Conservation (phyloP, 2,797 vertebrate species). For the Onychomys arenicola region DNA sequence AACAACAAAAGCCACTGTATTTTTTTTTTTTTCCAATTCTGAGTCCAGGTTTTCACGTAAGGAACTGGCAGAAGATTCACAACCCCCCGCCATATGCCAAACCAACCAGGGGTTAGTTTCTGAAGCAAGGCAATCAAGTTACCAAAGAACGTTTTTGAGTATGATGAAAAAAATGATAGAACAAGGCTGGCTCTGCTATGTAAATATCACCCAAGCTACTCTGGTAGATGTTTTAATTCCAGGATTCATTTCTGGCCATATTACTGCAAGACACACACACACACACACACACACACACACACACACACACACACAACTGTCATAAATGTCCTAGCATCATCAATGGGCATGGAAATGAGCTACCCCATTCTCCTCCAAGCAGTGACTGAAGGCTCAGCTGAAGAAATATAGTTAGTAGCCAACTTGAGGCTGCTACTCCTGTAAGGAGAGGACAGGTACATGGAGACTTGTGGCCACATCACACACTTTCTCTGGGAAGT, state of each 20-base stretch:
- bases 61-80: conserved; percentile 58
- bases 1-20: neutral
- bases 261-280: neutral
- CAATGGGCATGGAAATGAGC: neutral
- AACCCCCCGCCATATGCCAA: neutral
- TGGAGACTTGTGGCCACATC: neutral
- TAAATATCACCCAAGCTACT: neutral
- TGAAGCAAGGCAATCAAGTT: conserved; percentile 32
- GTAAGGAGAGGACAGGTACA: neutral
- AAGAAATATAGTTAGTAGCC: neutral
- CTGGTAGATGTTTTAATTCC: conserved; percentile 16
- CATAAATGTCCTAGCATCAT: neutral
- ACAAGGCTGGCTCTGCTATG: conserved; percentile 21
- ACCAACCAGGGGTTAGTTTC: neutral
- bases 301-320: neutral
- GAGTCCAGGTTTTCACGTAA: conserved; percentile 16
- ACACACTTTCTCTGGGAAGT: neutral
- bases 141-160: conserved; percentile 46
- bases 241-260: neutral
- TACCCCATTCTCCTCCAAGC: fast-evolving
- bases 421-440: neutral
- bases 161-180: neutral
- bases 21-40: neutral
- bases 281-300: neutral
- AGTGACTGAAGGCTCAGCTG: neutral